A percentile compares a stretch with the other conserved stretches of the same genome.
Evolutionary conservation across 2,797 vertebrate genomes (phyloP).

Genomic region (Sebastolobus alascanus): DNA sequence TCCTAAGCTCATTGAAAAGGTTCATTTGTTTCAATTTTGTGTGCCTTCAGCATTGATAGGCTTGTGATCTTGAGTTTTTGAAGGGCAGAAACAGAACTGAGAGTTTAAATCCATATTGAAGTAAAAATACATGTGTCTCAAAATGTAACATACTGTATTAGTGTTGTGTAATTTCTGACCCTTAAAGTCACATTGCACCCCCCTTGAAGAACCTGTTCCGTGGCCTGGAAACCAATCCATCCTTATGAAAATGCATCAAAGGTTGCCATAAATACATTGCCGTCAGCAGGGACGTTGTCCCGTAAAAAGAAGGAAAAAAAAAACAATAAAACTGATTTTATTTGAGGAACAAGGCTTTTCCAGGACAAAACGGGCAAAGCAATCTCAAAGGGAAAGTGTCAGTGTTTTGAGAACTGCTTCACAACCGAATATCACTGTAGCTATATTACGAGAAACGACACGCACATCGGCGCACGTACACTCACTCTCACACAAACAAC

Average conservation of each 20-base stretch:
- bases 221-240: conserved; percentile 56
- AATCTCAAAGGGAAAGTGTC: conserved; percentile 73
- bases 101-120: neutral
- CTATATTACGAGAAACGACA: conserved; percentile 61
- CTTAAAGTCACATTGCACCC: conserved; percentile 45
- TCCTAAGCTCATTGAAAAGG: conserved; percentile 39
- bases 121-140: neutral
- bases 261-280: conserved; percentile 56
- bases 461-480: conserved; percentile 24
- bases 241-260: conserved; percentile 57
- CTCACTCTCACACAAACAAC: conserved; percentile 61
- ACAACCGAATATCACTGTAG: conserved; percentile 60
- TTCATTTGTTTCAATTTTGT: conserved; percentile 57
- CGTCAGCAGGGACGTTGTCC: conserved; percentile 34
- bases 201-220: conserved; percentile 45
- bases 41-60: conserved; percentile 23
- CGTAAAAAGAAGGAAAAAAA: neutral
- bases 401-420: conserved; percentile 63
- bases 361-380: conserved; percentile 71
- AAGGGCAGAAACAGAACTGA: conserved; percentile 26
- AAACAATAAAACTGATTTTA: conserved; percentile 55
- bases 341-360: conserved; percentile 62
- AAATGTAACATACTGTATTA: conserved; percentile 2
- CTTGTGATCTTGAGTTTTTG: conserved; percentile 36
- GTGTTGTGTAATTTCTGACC: conserved; percentile 26